Percentiles rank a stretch among this genome's conserved stretches.
Conservation (phyloP, 2,113 vertebrate species). For the Ondatra zibethicus region DNA sequence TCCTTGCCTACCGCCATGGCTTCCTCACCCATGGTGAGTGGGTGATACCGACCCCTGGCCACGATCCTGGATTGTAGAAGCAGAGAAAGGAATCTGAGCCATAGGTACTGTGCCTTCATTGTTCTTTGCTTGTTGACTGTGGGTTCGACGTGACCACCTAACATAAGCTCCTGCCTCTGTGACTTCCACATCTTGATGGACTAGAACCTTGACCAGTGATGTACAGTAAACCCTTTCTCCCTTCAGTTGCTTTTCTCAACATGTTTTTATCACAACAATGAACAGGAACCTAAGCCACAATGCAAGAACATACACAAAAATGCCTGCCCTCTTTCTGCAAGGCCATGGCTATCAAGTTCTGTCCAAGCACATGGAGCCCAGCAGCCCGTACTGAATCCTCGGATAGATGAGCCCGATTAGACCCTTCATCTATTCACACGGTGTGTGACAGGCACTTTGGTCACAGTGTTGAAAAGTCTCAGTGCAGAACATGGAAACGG, state of each 20-base stretch:
- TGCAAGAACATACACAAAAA: not conserved
- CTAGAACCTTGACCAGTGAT: not conserved
- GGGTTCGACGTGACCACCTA: not conserved
- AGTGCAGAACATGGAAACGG: too few species aligned
- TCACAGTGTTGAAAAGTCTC: not conserved
- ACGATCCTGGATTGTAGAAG: not conserved
- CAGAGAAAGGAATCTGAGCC: not conserved
- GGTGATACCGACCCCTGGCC: not conserved
- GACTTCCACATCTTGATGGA: not conserved
- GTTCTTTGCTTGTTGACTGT: not conserved
- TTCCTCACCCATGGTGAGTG: not conserved
- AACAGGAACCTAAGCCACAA: not conserved
- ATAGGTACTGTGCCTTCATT: not conserved
- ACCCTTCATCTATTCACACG: not conserved
- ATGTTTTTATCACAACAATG: not conserved
- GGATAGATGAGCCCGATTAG: too few species aligned
- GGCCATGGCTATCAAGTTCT: too few species aligned
- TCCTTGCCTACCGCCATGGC: not conserved
- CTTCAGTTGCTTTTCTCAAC: not conserved
- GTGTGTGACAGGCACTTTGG: not conserved
- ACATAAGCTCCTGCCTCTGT: not conserved
- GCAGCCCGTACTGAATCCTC: not conserved
- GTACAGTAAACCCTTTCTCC: not conserved
- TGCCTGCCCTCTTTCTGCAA: not conserved
- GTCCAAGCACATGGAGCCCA: too few species aligned